A percentile compares a stretch with the other conserved stretches of the same genome.
These are phyloP conservation scores for Acromyrmex charruanus DNA, from an alignment of 1,140 invertebrate species.

Conservation along the genomic window DNA sequence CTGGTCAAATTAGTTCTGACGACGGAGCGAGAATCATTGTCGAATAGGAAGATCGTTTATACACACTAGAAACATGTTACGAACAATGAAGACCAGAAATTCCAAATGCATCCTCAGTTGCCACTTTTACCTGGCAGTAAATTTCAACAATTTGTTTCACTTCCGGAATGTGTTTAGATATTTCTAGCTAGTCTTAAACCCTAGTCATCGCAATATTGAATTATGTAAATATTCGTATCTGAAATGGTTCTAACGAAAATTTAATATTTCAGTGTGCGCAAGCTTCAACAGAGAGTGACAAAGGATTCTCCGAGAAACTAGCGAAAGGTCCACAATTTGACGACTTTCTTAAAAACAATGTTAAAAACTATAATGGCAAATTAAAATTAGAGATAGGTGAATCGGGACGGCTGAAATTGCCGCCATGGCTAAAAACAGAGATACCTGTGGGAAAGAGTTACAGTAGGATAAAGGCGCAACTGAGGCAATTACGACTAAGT, in stretches of 20 bases:
- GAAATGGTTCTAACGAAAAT: not conserved
- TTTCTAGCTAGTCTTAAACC: not conserved
- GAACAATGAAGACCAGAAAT: constrained; percentile 27
- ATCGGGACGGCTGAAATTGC: constrained; percentile 93
- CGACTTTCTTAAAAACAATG: constrained; percentile 79
- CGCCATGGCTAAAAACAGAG: constrained; percentile 98
- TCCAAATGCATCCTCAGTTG: constrained; percentile 47
- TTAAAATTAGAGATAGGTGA: constrained; percentile 95
- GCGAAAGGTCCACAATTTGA: constrained; percentile 81
- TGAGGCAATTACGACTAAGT: constrained; percentile 95
- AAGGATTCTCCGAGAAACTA: constrained; percentile 81
- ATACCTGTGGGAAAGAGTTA: constrained; percentile 97
- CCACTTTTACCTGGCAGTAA: constrained; percentile 72
- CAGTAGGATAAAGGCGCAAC: constrained; percentile 93
- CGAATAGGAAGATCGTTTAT: no score
- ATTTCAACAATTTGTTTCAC: constrained; percentile 26
- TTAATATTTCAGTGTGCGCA: constrained; percentile 72
- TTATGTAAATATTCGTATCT: constrained; percentile 22
- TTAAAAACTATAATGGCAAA: constrained; percentile 91
- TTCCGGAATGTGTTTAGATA: not conserved
- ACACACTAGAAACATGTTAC: constrained; percentile 58
- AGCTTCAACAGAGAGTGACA: constrained; percentile 73
- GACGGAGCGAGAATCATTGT: no score
- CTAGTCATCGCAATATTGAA: constrained; percentile 18
- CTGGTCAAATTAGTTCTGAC: no score